Base-by-base conservation (phyloP, 1,140 invertebrate genomes). In the Lutraria rhynchaena region DNA sequence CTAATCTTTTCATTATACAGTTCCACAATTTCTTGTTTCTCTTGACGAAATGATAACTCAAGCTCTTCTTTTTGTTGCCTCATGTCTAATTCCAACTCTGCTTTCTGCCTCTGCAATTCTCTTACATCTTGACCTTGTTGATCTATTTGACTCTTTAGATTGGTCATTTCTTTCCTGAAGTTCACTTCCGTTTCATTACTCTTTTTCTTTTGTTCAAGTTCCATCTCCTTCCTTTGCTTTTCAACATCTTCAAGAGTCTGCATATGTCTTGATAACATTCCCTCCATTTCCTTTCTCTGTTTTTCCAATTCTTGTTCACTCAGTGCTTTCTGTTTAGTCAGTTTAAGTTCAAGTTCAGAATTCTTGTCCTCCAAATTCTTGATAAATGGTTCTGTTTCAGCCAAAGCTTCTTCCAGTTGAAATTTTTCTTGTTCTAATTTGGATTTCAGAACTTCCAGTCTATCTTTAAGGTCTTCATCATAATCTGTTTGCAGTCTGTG, bases 61-160 rank as follows among this genome's bases (percentile, higher is more conserved):
- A 83, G 24, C 57, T 87, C 77, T 55, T 82, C 81, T 44, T 65
- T 65, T 67, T 83, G 81, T 53, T 83, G 81, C 55, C 61, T 81
- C 24, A 85, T 11, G 71, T 81, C 61, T 22, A 83, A 35, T 44
- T 85, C 81, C 0, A 81, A 13, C 41, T 81, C 77, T 51, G 78
- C 55, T 49, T 49, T 74, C 9, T 75, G 19, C 46, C 57, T 55
- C 24, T 70, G 53, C 51, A 77, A 17, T 27, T 46, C 69, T n/a
- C 57, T 65, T 24, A 55, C 33, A 24, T 83, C 73, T 41, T 82
- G 82, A 33, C 17, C 22, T 24, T 58, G 41, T 22, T 51, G 33
- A 24, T 65, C 57, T 41, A 60, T 65, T n/a, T 46, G 13, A 49
- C 67, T 61, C 9, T 17, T 74, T 46, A 65, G 44, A 13, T 73